Conservation (phyloP, 2,797 vertebrate species). For the Ptychobarbus kaznakovi region DNA sequence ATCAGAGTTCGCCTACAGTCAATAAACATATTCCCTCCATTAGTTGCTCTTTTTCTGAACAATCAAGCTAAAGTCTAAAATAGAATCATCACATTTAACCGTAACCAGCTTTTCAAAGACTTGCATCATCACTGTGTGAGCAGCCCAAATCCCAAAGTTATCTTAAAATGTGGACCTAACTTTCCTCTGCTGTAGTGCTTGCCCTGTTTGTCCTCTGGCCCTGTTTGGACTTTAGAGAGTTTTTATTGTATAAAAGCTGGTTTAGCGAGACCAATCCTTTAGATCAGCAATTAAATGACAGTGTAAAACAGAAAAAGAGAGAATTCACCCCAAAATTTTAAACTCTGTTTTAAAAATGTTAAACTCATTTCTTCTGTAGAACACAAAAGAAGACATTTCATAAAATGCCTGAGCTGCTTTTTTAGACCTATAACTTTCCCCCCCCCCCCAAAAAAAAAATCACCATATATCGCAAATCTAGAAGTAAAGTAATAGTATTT, state of each 20-base stretch:
- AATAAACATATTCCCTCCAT: conserved; percentile 24
- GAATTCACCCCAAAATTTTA: background rate
- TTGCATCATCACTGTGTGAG: background rate
- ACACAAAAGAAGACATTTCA: background rate
- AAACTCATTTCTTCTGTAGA: background rate
- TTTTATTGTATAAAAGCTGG: conserved; percentile 16
- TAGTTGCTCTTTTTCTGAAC: conserved; percentile 24
- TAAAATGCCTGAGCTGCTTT: background rate
- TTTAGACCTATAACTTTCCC: background rate
- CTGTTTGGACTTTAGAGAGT: conserved; percentile 38
- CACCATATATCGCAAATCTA: background rate
- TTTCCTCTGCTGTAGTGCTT: conserved; percentile 4
- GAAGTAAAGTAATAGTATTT: too few relatives aligned
- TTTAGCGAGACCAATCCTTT: conserved; percentile 20
- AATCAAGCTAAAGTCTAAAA: conserved; percentile 32
- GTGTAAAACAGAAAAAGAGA: conserved; percentile 9
- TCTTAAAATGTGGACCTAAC: conserved; percentile 16
- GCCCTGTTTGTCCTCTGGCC: conserved; percentile 43
- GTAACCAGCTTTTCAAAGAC: conserved; percentile 1
- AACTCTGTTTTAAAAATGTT: background rate
- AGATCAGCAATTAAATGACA: background rate
- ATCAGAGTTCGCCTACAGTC: conserved; percentile 25
- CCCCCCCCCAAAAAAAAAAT: too few relatives aligned
- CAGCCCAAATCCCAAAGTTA: background rate
- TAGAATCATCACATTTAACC: conserved; percentile 1